Conservation (phyloP, 2,888 invertebrate species). For the Tipula lateralis region DNA sequence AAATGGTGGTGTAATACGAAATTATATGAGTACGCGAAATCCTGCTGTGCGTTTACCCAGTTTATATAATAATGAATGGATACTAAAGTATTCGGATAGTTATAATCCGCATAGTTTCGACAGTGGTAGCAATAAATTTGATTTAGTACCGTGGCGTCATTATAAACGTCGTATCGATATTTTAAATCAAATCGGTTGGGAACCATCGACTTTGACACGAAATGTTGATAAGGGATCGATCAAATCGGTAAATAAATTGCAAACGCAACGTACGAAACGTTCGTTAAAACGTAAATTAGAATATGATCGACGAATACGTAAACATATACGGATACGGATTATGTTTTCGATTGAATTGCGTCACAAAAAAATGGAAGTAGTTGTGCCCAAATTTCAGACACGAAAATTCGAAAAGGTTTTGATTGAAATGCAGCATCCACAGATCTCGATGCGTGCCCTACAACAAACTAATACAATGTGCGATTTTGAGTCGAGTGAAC, state of each 20-base stretch:
- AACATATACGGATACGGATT: conserved; percentile 61
- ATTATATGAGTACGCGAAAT: conserved; percentile 24
- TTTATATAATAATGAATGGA: conserved; percentile 41
- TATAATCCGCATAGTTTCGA: conserved; percentile 47
- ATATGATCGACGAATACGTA: conserved; percentile 57
- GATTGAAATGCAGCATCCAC: neutral
- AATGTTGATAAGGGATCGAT: conserved; percentile 29
- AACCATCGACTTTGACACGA: conserved; percentile 35
- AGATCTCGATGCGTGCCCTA: neutral
- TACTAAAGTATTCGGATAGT: conserved; percentile 42
- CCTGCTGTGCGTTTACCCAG: neutral
- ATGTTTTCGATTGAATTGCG: conserved; percentile 63
- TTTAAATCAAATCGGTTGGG: conserved; percentile 40
- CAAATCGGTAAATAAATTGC: conserved; percentile 41
- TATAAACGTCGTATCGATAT: conserved; percentile 41
- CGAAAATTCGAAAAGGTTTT: conserved; percentile 28
- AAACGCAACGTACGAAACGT: conserved; percentile 44
- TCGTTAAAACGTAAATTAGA: conserved; percentile 51
- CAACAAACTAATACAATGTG: neutral
- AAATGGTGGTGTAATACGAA: neutral
- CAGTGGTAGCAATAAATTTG: conserved; percentile 40
- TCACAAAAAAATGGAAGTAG: conserved; percentile 44
- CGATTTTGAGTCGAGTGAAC: neutral
- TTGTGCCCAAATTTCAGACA: conserved; percentile 9
- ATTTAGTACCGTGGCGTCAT: conserved; percentile 46